phyloP scores from a whole-genome alignment of 1,140 invertebrate genomes.

The Drosophila aff. region DNA sequence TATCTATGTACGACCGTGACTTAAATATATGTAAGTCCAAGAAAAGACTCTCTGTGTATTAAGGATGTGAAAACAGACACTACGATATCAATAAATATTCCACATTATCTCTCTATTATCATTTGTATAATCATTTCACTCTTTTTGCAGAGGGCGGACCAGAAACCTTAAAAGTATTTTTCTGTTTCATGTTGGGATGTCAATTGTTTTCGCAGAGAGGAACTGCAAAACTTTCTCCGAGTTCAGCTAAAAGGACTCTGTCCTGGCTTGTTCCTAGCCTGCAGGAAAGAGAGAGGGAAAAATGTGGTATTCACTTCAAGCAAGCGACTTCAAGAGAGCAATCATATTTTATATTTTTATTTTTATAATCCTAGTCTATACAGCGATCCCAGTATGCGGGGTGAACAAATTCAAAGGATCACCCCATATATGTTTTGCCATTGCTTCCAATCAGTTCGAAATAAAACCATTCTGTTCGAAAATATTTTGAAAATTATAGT shows the following conservation, averaged over 20 bases:
- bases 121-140: background rate
- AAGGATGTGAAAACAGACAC: background rate
- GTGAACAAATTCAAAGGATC: background rate
- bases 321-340: too few species aligned
- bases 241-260: background rate
- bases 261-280: too few species aligned
- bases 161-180: too few species aligned
- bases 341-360: too few species aligned
- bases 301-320: too few species aligned
- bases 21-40: background rate
- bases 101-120: too few species aligned
- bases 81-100: constrained; percentile 26
- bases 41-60: background rate
- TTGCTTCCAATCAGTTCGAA: constrained; percentile 11
- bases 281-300: too few species aligned
- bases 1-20: constrained; percentile 2
- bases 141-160: too few species aligned
- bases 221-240: too few species aligned
- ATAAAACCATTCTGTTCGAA: background rate
- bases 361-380: background rate
- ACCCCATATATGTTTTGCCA: constrained; percentile 15
- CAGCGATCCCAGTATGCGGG: background rate
- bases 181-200: too few species aligned
- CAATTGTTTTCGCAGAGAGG: too few species aligned
- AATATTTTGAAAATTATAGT: constrained; percentile 34